Percentiles rank a stretch among this genome's conserved stretches.
phyloP scores from a whole-genome alignment of 2,797 vertebrate genomes.

The Sebastes iracundus region DNA sequence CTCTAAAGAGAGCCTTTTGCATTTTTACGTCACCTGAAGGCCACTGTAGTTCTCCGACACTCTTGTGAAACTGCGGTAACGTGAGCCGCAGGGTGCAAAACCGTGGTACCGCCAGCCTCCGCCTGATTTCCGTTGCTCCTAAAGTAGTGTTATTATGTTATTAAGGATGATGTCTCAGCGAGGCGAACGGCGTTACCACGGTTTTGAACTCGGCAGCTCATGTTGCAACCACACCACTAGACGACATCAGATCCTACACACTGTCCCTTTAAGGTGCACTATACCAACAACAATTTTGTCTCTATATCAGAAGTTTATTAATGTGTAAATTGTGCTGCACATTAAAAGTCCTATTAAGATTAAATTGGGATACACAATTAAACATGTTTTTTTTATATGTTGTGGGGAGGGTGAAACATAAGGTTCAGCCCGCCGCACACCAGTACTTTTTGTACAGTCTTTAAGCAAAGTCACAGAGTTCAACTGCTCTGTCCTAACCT shows the following conservation, averaged over 20 bases:
- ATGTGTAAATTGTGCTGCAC: background rate
- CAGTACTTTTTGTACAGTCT: background rate
- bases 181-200: no score
- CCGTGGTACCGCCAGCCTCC: no score
- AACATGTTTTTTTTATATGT: background rate
- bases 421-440: background rate
- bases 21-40: no score
- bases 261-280: background rate
- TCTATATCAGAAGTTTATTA: background rate
- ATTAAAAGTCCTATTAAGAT: background rate
- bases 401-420: background rate
- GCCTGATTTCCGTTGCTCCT: no score
- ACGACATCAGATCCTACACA: fast-evolving
- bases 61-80: no score
- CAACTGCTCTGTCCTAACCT: background rate
- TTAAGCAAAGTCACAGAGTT: background rate
- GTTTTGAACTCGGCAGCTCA: no score
- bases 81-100: no score
- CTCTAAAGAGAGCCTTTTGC: no score
- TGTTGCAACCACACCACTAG: no score
- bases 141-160: no score
- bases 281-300: background rate
- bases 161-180: no score
- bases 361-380: background rate
- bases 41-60: no score